Percentiles rank a stretch among this genome's conserved stretches.
Conservation (phyloP, 2,797 vertebrate genomes). For the Furcifer pardalis region DNA sequence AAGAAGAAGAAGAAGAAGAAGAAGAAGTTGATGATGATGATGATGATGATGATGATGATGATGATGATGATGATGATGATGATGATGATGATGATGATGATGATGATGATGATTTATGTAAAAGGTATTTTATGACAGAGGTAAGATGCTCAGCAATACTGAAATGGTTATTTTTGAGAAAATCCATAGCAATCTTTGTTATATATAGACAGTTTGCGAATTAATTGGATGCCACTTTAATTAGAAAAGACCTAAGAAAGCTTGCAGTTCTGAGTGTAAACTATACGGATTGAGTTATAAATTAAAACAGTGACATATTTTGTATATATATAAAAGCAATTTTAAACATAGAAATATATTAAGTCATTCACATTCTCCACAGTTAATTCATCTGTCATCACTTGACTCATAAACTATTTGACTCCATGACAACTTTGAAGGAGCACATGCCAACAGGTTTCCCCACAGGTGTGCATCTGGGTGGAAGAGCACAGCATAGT, state of each 20-base stretch:
- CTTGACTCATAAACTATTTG: conserved; percentile 74
- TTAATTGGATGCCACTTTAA: conserved; percentile 42
- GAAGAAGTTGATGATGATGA: too few relatives aligned
- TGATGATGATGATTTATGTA: too few relatives aligned
- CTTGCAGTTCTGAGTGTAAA: conserved; percentile 54
- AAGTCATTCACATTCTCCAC: conserved; percentile 78
- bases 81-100: too few relatives aligned
- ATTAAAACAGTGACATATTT: conserved; percentile 58
- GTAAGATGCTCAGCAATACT: neutral
- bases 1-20: too few relatives aligned
- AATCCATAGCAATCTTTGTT: too few relatives aligned
- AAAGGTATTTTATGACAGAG: neutral
- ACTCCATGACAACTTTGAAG: conserved; percentile 74
- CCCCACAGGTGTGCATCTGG: conserved; percentile 79
- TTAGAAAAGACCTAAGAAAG: conserved; percentile 23
- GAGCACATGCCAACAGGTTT: conserved; percentile 66
- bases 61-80: too few relatives aligned
- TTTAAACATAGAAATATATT: conserved; percentile 77
- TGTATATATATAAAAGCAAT: conserved; percentile 57
- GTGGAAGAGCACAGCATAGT: conserved; percentile 62
- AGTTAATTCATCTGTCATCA: conserved; percentile 83
- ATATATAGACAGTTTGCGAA: neutral
- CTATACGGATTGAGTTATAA: conserved; percentile 70
- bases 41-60: too few relatives aligned
- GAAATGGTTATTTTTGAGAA: neutral